These are phyloP conservation scores for Sanderia malayensis DNA, from an alignment of 30 jellyfish, hydroid and myxozoan species.

Conservation along the genomic window DNA sequence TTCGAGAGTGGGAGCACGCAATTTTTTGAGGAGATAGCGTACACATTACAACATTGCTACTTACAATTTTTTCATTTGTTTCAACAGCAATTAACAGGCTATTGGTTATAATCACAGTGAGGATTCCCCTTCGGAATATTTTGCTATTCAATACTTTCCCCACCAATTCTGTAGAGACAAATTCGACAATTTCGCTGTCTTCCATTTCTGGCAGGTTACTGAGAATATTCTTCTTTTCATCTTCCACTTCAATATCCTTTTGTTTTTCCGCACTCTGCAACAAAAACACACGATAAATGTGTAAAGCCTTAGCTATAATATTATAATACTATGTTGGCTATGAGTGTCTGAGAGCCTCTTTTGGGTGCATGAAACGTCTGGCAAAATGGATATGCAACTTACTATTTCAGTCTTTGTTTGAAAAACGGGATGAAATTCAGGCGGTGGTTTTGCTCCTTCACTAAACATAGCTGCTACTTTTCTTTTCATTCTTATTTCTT, in stretches of 20 bases:
- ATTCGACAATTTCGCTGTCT: conserved; percentile 73
- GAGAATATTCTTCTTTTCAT: conserved; percentile 47
- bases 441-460: conserved; percentile 43
- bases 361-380: too few species aligned
- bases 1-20: too few species aligned
- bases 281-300: too few species aligned
- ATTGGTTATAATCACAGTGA: conserved; percentile 70
- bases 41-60: conserved; percentile 26
- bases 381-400: not conserved
- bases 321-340: too few species aligned
- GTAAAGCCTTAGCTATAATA: too few species aligned
- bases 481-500: conserved; percentile 30
- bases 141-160: conserved; percentile 75
- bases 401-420: conserved; percentile 33
- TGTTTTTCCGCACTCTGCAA: conserved; percentile 8
- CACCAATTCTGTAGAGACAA: conserved; percentile 76
- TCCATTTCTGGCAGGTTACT: conserved; percentile 66
- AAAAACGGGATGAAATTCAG: conserved; percentile 44
- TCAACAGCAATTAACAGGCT: conserved; percentile 86
- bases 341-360: too few species aligned
- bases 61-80: conserved; percentile 71
- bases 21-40: too few species aligned
- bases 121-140: conserved; percentile 64
- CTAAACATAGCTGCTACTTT: conserved; percentile 19
- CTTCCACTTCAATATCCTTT: conserved; percentile 28